Conservation (phyloP, 2,888 invertebrate species). For the Philhelius pedissequus region DNA sequence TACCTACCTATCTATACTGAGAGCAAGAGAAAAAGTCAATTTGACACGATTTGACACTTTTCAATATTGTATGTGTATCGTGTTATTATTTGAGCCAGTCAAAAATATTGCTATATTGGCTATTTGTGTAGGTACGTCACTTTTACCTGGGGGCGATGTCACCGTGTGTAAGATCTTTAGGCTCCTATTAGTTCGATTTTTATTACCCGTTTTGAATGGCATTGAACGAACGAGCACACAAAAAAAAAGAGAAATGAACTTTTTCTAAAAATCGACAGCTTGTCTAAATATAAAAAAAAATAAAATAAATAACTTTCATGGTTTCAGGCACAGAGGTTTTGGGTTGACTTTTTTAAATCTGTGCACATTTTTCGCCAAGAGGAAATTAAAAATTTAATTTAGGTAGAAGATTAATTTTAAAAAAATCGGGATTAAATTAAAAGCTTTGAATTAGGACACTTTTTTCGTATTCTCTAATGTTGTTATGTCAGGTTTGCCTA, state of each 20-base stretch:
- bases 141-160: constrained; percentile 1
- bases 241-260: not conserved
- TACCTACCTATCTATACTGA: too few relatives aligned
- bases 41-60: constrained; percentile 65
- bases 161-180: not conserved
- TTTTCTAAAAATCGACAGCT: not conserved
- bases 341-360: not conserved
- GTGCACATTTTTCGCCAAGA: not conserved
- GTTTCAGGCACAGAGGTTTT: not conserved
- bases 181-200: constrained; percentile 42
- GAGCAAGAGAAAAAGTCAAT: constrained; percentile 50
- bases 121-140: too few relatives aligned
- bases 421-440: not conserved
- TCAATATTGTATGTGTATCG: constrained; percentile 63
- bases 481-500: too few relatives aligned
- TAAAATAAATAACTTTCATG: not conserved
- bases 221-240: not conserved
- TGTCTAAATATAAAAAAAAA: not conserved
- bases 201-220: constrained; percentile 23
- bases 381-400: not conserved
- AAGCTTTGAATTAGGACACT: too few relatives aligned
- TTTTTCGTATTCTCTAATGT: too few relatives aligned
- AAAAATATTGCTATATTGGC: not conserved
- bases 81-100: not conserved
- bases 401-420: not conserved